Evolutionary conservation across 2,888 invertebrate species (phyloP).

Genomic region (Zaprionus lineosus): DNA sequence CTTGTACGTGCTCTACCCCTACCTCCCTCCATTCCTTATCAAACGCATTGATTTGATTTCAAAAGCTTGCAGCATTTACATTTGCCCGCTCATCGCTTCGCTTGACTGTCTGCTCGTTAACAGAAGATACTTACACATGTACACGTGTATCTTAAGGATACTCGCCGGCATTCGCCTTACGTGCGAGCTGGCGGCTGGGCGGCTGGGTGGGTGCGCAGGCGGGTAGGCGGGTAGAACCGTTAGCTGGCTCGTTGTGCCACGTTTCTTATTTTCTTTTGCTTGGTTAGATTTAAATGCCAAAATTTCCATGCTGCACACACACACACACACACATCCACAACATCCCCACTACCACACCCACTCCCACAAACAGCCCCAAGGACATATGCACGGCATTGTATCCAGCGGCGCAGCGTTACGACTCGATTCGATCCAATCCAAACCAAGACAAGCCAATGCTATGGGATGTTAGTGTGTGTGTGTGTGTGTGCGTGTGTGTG

Average conservation of each 20-base stretch:
- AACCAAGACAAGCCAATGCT: too few relatives aligned
- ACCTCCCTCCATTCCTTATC: constrained; percentile 37
- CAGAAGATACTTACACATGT: constrained; percentile 72
- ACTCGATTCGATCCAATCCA: too few relatives aligned
- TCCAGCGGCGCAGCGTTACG: constrained; percentile 4
- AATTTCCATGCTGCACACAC: constrained; percentile 74
- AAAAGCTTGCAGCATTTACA: constrained; percentile 65
- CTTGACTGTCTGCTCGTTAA: constrained; percentile 61
- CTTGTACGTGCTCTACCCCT: too few relatives aligned
- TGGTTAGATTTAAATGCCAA: constrained; percentile 74
- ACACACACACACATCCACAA: too few relatives aligned
- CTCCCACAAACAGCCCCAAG: background rate
- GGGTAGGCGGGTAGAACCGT: too few relatives aligned
- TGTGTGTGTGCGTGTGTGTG: constrained; percentile 38
- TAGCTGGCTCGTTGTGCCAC: too few relatives aligned
- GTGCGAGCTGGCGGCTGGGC: too few relatives aligned
- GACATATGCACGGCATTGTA: constrained; percentile 27
- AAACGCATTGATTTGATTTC: constrained; percentile 69
- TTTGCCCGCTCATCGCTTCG: constrained; percentile 50
- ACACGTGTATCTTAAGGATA: constrained; percentile 48
- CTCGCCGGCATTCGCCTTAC: constrained; percentile 35
- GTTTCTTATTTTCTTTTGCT: constrained; percentile 52
- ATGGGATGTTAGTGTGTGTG: too few relatives aligned
- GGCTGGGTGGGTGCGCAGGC: constrained; percentile 1
- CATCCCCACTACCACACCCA: constrained; percentile 12